Base-by-base conservation (phyloP, 2,797 vertebrate genomes). In the Botia almorhae region DNA sequence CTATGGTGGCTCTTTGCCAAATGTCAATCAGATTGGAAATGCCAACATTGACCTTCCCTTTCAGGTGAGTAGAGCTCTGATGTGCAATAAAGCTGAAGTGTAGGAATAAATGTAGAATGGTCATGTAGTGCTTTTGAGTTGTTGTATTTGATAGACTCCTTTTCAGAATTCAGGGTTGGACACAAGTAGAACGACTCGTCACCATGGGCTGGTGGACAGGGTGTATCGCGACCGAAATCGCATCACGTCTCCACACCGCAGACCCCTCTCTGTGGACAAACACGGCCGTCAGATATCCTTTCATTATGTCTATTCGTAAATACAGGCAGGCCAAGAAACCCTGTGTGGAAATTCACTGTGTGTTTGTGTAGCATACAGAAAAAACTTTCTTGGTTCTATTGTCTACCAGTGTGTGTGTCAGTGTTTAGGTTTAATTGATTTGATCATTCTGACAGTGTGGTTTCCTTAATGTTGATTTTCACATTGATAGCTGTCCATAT, bases 1-100 rank as follows among this genome's bases (percentile, higher is more conserved):
- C 95, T 99, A 99, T 0, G 98, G 98, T 69, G 98, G 98, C 82
- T 99, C 98, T 82, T 93, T 99, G 94, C 98, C 98, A 93, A 99
- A 99, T 87, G 98, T 99, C 92, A 99, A 98, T 91, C 98, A 99
- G 94, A 97, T 99, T 88, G 98, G 97, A 89, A 98, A 96, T 92
- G 94, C 96, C 92, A 94, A 94, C 87, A 95, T 96, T 95, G 97
- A 99, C 92, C 95, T 99, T 90, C 94, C 97, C 89, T 99, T 99
- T 94, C 97, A 99, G 97, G 97, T 99, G 93, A 96, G 96, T 92
- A 89, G 29, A 14, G 16, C 89, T 86, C 88, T 92, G 91, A 65
- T 67, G 14, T 17, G 56, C 0, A 33, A 33, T 33, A 33, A 33
- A 33, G 33, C 4, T 33, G 33, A 33, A 33, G 33, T 33, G 33